Conservation (phyloP, 2,888 invertebrate species). For the Apeira syringaria region DNA sequence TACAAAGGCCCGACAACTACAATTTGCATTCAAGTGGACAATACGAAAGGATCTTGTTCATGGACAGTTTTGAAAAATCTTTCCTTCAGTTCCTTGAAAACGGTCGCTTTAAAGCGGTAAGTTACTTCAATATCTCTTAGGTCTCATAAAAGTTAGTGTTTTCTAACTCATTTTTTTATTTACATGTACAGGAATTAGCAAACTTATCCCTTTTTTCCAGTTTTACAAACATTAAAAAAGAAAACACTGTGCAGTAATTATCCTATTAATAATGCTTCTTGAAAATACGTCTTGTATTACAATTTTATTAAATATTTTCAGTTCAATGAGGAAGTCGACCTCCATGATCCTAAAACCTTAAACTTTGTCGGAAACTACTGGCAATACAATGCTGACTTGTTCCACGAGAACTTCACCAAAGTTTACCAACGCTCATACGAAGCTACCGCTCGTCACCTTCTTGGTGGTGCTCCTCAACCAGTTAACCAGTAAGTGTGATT, state of each 20-base stretch:
- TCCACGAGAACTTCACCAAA: conserved; percentile 50
- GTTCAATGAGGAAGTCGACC: conserved; percentile 61
- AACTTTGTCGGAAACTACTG: conserved; percentile 82
- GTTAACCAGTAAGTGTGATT: conserved; percentile 46
- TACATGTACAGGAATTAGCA: too few relatives aligned
- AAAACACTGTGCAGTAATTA: too few relatives aligned
- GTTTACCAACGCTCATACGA: conserved; percentile 82
- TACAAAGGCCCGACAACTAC: conserved; percentile 84
- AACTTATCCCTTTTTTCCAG: too few relatives aligned
- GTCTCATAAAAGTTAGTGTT: too few relatives aligned
- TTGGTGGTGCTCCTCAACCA: conserved; percentile 52
- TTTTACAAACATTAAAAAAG: too few relatives aligned
- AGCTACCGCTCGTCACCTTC: conserved; percentile 76
- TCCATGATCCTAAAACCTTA: conserved; percentile 68
- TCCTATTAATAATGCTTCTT: too few relatives aligned
- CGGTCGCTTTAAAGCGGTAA: conserved; percentile 84
- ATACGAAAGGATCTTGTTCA: conserved; percentile 74
- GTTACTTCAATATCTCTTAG: too few relatives aligned
- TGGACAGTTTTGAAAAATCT: conserved; percentile 83
- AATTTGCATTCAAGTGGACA: conserved; percentile 77
- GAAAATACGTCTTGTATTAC: too few relatives aligned
- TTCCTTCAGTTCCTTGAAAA: conserved; percentile 77
- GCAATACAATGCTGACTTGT: conserved; percentile 81
- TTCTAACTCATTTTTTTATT: too few relatives aligned
- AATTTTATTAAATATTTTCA: conserved; percentile 34